These are phyloP conservation scores for Laticauda laticaudata DNA, from an alignment of 2,113 vertebrate species.

Conservation along the genomic window DNA sequence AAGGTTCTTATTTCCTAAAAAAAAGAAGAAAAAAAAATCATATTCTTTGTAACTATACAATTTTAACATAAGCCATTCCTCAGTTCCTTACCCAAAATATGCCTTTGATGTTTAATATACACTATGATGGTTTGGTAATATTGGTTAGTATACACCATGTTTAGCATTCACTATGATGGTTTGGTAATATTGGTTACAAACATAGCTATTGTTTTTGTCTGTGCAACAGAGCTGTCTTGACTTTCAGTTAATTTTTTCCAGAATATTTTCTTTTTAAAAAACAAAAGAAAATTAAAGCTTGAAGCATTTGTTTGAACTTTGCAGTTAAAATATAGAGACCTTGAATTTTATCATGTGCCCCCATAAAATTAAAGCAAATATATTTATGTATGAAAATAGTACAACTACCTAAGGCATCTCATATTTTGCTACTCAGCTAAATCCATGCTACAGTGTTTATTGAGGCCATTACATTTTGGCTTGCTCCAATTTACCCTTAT, in stretches of 20 bases:
- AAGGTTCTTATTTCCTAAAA: conserved; percentile 39
- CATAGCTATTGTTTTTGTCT: conserved; percentile 67
- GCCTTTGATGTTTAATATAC: conserved; percentile 56
- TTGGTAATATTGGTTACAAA: conserved; percentile 68
- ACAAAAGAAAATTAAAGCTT: conserved; percentile 55
- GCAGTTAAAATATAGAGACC: conserved; percentile 38
- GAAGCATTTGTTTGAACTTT: conserved; percentile 59
- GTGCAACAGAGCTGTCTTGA: conserved; percentile 64
- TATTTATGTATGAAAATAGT: conserved; percentile 13
- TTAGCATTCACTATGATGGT: conserved; percentile 56
- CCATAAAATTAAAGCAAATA: conserved; percentile 11
- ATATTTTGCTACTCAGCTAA: background rate
- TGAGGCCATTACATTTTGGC: conserved; percentile 22
- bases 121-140: conserved; percentile 56
- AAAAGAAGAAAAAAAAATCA: conserved; percentile 11
- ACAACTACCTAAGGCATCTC: background rate
- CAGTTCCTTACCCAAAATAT: conserved; percentile 48
- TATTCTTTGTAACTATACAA: conserved; percentile 50
- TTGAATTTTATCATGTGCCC: conserved; percentile 33
- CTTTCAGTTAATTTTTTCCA: conserved; percentile 72
- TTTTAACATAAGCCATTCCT: conserved; percentile 63
- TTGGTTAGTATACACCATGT: conserved; percentile 15
- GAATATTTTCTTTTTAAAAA: conserved; percentile 40
- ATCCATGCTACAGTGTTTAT: background rate
- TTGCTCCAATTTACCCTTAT: conserved; percentile 33